These are phyloP conservation scores for Aleiodes testaceus DNA, from an alignment of 2,888 invertebrate species.

Conservation along the genomic window DNA sequence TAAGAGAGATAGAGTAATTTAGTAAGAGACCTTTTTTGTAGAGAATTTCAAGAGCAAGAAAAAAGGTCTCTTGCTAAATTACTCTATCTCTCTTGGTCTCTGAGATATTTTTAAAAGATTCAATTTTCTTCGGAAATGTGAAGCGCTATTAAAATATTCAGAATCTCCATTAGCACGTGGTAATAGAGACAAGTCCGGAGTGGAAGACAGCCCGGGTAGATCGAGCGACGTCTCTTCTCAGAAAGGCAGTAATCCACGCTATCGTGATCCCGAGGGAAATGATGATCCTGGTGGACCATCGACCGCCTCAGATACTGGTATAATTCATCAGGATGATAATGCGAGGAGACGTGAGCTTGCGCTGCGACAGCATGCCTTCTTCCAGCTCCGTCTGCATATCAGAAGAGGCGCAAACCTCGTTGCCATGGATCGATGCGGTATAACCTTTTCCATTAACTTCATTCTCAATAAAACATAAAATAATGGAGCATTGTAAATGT, in stretches of 20 bases:
- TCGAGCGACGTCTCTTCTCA: constrained; percentile 65
- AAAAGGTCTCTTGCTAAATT: too few species aligned
- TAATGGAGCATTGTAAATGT: background rate
- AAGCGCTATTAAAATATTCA: constrained; percentile 53
- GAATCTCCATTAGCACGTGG: constrained; percentile 75
- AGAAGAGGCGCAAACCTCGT: constrained; percentile 91
- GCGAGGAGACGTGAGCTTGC: constrained; percentile 82
- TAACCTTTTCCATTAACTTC: constrained; percentile 21
- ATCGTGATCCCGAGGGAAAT: constrained; percentile 49
- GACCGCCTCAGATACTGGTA: constrained; percentile 39
- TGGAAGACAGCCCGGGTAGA: constrained; percentile 67
- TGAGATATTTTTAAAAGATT: background rate
- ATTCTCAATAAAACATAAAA: background rate
- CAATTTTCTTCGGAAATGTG: background rate
- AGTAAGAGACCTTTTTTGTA: too few species aligned
- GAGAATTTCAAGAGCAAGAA: too few species aligned
- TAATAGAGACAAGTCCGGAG: constrained; percentile 65
- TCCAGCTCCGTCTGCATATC: constrained; percentile 91
- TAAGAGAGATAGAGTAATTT: too few species aligned
- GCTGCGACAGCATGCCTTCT: constrained; percentile 90
- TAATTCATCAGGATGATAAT: constrained; percentile 78
- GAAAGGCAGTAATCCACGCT: constrained; percentile 67
- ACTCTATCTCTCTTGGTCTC: too few species aligned
- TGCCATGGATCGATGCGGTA: constrained; percentile 96
- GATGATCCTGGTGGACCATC: constrained; percentile 42